Evolutionary conservation across 2,888 invertebrate species (phyloP), one percentile per base, ranked within the genome.

Genomic region (Tethea ocularis): DNA sequence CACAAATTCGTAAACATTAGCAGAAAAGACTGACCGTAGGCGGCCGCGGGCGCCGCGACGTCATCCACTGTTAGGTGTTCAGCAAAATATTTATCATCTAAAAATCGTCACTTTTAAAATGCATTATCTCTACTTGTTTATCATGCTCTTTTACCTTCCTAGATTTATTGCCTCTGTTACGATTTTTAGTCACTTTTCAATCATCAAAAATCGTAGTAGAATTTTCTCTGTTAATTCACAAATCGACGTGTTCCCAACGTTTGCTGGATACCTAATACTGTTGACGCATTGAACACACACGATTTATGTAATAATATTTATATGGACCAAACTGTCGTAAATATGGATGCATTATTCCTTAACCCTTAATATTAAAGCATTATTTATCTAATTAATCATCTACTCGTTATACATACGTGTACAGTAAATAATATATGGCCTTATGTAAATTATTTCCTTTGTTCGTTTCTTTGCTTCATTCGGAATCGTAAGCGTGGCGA

Each of bases 251-350:
- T 63, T 61, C 11, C 7, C 22, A 53, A 55, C 10, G 63, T 70
- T 77, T 74, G 82, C 86, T 88, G 91, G 76, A 81, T 83, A 75
- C 82, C 85, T 87, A 83, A 83, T 79, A 67, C 66, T 68, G 81
- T 82, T 83, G 82, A 79, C 76, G 78, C 69, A 82, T 83, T 81
- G 80, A 81, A 78, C 7, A 71, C 80, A 84, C 86, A 79, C 78
- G 82, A 88, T 86, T 86, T 83, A 90, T 83, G 88, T 91, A 91
- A 89, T 89, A 90, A 91, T 90, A 87, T 87, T 90, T 88, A 85
- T 91, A 93, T 93, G 93, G 93, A 93, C 93, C 93, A 93, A 93
- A 91, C 89, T 91, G 89, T 91, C 91, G 85, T 92, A 87, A 89
- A 87, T 90, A 89, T 83, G 89, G 89, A 91, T 85, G 82, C 86